Evolutionary conservation across 2,113 vertebrate species (phyloP).

Genomic region (Boulengeromyrus knoepffleri): DNA sequence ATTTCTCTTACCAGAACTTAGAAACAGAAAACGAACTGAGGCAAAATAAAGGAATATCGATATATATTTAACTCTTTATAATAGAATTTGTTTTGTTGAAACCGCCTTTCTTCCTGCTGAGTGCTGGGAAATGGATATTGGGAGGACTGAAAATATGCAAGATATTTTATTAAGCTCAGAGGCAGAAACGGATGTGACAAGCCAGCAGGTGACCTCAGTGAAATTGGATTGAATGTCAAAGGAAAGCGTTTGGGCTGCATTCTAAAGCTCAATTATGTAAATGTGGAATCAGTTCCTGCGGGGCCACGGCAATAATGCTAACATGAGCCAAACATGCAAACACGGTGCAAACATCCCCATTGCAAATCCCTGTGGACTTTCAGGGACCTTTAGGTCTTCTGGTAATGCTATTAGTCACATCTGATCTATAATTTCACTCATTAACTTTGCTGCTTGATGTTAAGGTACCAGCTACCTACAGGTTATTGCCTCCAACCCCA

Average conservation of each 20-base stretch:
- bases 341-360: neutral
- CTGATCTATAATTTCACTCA: neutral
- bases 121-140: constrained; percentile 31
- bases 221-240: neutral
- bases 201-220: constrained; percentile 13
- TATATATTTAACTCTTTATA: constrained; percentile 27
- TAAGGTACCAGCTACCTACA: neutral
- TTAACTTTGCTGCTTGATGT: neutral
- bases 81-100: constrained; percentile 22
- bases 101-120: constrained; percentile 35
- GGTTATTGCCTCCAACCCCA: neutral
- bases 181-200: constrained; percentile 21
- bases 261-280: neutral
- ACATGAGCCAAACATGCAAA: neutral
- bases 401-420: neutral
- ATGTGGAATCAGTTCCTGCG: neutral
- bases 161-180: constrained; percentile 26
- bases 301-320: neutral
- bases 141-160: constrained; percentile 5
- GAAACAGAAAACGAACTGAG: constrained; percentile 9
- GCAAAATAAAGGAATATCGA: constrained; percentile 17
- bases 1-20: constrained; percentile 16
- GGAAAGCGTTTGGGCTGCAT: neutral
- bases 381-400: neutral
- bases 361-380: neutral